Conservation (phyloP, 2,797 vertebrate genomes). For the Girardinus metallicus region DNA sequence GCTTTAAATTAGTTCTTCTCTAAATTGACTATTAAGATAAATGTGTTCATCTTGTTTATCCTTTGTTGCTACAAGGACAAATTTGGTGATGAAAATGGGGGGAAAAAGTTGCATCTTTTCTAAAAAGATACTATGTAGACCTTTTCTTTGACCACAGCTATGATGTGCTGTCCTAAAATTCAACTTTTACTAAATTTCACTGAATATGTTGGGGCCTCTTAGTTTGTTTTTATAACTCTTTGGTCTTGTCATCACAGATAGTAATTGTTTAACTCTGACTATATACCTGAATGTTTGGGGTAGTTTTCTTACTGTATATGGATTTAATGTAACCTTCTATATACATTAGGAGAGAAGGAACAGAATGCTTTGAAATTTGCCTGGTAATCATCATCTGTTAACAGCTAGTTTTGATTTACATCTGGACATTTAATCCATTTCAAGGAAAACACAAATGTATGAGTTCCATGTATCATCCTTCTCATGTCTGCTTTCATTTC, state of each 20-base stretch:
- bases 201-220: not conserved
- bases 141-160: not conserved
- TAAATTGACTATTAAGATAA: not conserved
- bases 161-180: not conserved
- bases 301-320: constrained; percentile 7
- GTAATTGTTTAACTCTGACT: not conserved
- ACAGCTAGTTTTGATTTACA: constrained; percentile 7
- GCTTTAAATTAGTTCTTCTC: not conserved
- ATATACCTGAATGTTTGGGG: constrained; percentile 10
- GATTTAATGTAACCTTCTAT: constrained; percentile 5
- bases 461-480: not conserved
- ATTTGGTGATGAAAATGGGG: not conserved
- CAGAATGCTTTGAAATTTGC: not conserved
- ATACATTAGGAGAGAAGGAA: constrained; percentile 9
- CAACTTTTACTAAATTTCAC: not conserved
- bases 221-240: not conserved
- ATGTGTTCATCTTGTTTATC: not conserved
- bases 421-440: constrained; percentile 6
- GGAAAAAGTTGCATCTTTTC: not conserved
- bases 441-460: not conserved
- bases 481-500: not conserved
- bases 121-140: not conserved
- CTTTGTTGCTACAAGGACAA: not conserved
- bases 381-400: constrained; percentile 9
- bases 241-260: not conserved